Conservation (phyloP, 2,888 invertebrate genomes). For the Timema podura region DNA sequence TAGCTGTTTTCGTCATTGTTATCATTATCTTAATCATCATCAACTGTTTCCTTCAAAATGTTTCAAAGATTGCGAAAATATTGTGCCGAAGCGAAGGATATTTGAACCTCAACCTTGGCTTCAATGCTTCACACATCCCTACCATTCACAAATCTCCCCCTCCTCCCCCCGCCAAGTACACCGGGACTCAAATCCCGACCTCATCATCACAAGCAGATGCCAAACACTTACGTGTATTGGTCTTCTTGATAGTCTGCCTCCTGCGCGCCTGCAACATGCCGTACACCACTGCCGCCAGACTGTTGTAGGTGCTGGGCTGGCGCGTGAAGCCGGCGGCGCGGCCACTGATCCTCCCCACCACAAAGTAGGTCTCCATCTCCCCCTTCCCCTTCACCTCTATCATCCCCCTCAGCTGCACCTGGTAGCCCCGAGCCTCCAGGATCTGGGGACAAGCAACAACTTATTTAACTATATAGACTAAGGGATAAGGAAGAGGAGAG, state of each 20-base stretch:
- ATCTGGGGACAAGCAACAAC: constrained; percentile 52
- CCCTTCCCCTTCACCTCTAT: constrained; percentile 94
- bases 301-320: constrained; percentile 68
- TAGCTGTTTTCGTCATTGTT: too few relatives aligned
- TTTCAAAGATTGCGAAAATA: too few relatives aligned
- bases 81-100: too few relatives aligned
- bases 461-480: too few relatives aligned
- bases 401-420: constrained; percentile 71
- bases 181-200: too few relatives aligned
- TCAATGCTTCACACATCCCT: too few relatives aligned
- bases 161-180: too few relatives aligned
- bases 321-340: constrained; percentile 56
- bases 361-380: constrained; percentile 92
- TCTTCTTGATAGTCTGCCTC: constrained; percentile 55
- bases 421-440: constrained; percentile 67
- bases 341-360: constrained; percentile 61
- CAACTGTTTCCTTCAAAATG: too few relatives aligned
- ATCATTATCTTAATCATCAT: too few relatives aligned
- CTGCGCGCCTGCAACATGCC: constrained; percentile 80
- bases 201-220: not conserved
- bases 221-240: constrained; percentile 24
- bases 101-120: too few relatives aligned
- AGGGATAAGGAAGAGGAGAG: too few relatives aligned
- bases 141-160: too few relatives aligned
- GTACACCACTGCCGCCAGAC: constrained; percentile 82